Evolutionary conservation across 53 echinoderm and acorn worm genomes (phyloP), one percentile per base, ranked within the genome.

Genomic region (Mesocentrotus franciscanus): DNA sequence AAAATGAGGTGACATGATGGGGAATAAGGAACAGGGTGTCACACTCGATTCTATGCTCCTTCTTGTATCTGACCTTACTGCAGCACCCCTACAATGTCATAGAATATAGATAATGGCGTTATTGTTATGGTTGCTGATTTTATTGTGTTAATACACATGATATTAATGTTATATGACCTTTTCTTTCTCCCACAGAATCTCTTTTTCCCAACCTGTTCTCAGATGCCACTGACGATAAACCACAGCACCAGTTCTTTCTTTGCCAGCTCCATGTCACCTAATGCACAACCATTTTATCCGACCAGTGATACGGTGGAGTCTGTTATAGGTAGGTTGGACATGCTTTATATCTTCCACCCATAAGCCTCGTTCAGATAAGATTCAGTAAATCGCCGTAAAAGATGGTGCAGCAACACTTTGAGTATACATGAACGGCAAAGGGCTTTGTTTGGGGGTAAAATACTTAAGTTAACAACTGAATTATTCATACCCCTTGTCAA

Each of bases 221-320:
- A 78, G 29, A 55, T 93, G 0, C 56, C 93, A 0, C 78, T 95
- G 66, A 60, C 95, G 18, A 68, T 95, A n/a, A 90, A 93, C 70
- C 79, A 60, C 84, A 68, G 64, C 35, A 94, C 94, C 35, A 94
- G 83, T 66, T 83, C 94, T 34, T 94, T 92, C 93, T 96, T 92
- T 56, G 90, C 87, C 71, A 98, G 98, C 90, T 94, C 95, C 83
- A 97, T 99, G 97, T 99, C 99, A 20, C 97, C 96, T 1, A 98
- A 95, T 75, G 99, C 99, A 49, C 96, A 96, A 60, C 99, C 99
- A 90, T 99, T 99, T 92, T 99, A 99, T 97, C 99, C 99, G 33
- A 93, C 99, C n/a, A 98, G 97, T 94, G 99, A 99, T 92, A 99
- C 99, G 22, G 99, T 99, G 27, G 99, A 97, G 92, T 99, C 99